phyloP scores from a whole-genome alignment of 2,797 vertebrate species.

The Sarcoramphus papa region DNA sequence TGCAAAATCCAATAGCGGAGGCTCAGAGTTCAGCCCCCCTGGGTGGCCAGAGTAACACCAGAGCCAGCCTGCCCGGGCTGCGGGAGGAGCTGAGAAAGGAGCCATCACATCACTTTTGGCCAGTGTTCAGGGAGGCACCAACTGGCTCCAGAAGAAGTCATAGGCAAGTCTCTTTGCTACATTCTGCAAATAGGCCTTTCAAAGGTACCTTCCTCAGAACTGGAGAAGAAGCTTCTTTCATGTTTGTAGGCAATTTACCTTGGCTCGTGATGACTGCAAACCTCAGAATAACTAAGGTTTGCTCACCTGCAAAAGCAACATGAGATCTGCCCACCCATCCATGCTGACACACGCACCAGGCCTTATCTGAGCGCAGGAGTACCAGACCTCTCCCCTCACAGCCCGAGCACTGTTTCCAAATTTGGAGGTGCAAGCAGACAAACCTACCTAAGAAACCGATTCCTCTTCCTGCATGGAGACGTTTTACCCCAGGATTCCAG shows the following conservation, averaged over 20 bases:
- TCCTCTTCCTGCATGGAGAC: not conserved
- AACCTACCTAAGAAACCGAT: not conserved
- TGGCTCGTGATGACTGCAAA: not conserved
- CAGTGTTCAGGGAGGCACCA: not conserved
- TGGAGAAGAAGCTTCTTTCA: conserved; percentile 11
- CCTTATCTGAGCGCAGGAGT: not conserved
- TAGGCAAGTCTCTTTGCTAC: not conserved
- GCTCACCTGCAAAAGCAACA: not conserved
- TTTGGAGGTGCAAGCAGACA: not conserved
- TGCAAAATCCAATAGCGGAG: not conserved
- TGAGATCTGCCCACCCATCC: not conserved
- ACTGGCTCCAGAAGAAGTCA: conserved; percentile 10
- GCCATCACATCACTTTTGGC: not conserved
- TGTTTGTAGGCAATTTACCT: not conserved
- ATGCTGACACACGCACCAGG: not conserved
- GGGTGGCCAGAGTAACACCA: not conserved
- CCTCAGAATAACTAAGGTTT: not conserved
- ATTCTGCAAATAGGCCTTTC: not conserved
- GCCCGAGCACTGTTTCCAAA: not conserved
- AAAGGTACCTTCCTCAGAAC: not conserved
- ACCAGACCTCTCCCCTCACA: not conserved
- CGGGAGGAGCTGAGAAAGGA: conserved; percentile 10
- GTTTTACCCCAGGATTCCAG: not conserved
- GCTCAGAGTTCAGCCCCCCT: not conserved
- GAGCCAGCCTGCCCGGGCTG: not conserved